Base-by-base conservation (phyloP, 2,797 vertebrate species). In the Orientallactaga sibirica region DNA sequence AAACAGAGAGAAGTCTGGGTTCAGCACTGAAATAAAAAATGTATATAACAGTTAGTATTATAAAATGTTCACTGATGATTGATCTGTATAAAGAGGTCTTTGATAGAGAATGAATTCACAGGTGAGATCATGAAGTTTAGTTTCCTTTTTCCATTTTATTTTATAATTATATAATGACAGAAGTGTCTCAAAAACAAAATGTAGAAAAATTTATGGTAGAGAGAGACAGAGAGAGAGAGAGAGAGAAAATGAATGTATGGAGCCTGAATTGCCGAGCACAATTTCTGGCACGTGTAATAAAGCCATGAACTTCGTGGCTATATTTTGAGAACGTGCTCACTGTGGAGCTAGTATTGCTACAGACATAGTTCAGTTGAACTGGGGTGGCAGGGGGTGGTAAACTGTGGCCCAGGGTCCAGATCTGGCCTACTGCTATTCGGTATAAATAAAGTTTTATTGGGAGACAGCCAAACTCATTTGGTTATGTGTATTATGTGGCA, bases 401-500 rank as follows among this genome's bases (percentile, higher is more conserved):
- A 19, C 15, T 55, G 0, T 66, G 29, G 20, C 4, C 68, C 1
- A 0, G 18, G 16, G 27, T 29, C 64, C 41, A 81, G 1, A 33
- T 61, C 20, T 67, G 37, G 11, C 81, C 74, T n/a, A 24, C 33
- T 74, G 8, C 33, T 20, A 66, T 12, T 19, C 95, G 86, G 78
- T 86, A 25, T 73, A 86, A 90, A 62, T 86, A 62, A 84, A 82
- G 27, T 75, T 80, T 92, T 87, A 88, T n/a, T 85, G 55, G 85
- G n/a, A 73, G 16, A 58, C n/a, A 76, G 61, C 15, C 33, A 73
- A 3, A 41, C 58, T 80, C 6, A 6, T 33, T 73, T 86, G 61
- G 14, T 87, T 67, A 48, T 7, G 2, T 41, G 0, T 83, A 52
- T n/a, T 79, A 62, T 48, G 8, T 74, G 29, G 74, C 58, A 90